phyloP scores from a whole-genome alignment of 2,888 invertebrate genomes.

The Corbicula japonica region DNA sequence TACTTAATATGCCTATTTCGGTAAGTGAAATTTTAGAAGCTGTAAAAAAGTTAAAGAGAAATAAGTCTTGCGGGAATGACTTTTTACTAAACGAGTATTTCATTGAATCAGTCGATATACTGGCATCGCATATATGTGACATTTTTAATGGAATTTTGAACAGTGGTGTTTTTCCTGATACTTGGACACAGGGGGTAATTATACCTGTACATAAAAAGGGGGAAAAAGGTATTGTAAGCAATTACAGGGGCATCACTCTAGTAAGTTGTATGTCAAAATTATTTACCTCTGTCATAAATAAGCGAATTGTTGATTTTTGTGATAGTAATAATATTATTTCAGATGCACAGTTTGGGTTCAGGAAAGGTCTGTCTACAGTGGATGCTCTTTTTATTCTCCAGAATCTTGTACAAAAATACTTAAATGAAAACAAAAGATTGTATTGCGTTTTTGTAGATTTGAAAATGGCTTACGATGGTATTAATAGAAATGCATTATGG shows the following conservation, averaged over 20 bases:
- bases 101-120: slow-evolving; percentile 24
- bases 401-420: slow-evolving; percentile 6
- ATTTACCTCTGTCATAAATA: slow-evolving; percentile 36
- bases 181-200: slow-evolving; percentile 30
- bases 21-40: slow-evolving; percentile 5
- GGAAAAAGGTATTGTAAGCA: slow-evolving; percentile 15
- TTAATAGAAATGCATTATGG: slow-evolving; percentile 35
- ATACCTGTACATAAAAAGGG: slow-evolving; percentile 29
- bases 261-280: too few relatives aligned
- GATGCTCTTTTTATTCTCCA: slow-evolving; percentile 23
- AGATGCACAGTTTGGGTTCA: too few relatives aligned
- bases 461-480: slow-evolving; percentile 9
- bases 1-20: not conserved
- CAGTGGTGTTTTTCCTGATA: slow-evolving; percentile 27
- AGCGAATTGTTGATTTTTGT: slow-evolving; percentile 9
- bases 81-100: slow-evolving; percentile 35
- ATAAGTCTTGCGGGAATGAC: slow-evolving; percentile 7
- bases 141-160: slow-evolving; percentile 26
- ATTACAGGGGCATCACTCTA: slow-evolving; percentile 31
- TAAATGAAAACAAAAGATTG: slow-evolving; percentile 14
- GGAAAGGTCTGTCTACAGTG: slow-evolving; percentile 22
- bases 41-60: slow-evolving; percentile 8
- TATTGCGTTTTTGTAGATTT: slow-evolving; percentile 21
- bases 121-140: slow-evolving; percentile 27
- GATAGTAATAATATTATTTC: slow-evolving; percentile 1